Evolutionary conservation across 2,888 invertebrate genomes (phyloP), one percentile per base, ranked within the genome.

Genomic region (Drepana falcataria): DNA sequence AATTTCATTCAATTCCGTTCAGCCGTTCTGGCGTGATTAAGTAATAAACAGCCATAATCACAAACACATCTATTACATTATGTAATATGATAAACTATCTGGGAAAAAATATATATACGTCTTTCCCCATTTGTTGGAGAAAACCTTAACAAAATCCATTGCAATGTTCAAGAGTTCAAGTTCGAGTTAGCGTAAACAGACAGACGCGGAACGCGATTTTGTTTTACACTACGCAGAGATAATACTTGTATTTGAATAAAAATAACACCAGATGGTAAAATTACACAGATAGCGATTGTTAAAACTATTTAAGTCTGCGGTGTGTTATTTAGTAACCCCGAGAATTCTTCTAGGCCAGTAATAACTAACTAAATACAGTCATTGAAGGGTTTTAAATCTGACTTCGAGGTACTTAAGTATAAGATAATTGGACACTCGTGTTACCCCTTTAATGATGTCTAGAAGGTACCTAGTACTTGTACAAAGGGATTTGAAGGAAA

Each of bases 371-470:
- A 65, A 60, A 56, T 61, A 60, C 48, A 71, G 72, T 70, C 60
- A 37, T 58, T 59, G 53, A 58, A 65, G 62, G 61, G 66, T 65
- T 69, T 59, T 40, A 65, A 61, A 62, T 60, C 53, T 58, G 54
- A 52, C 55, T 54, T 57, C 51, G 35, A 37, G 9, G 3, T 34
- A 41, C 52, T 21, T 53, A 53, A 53, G 47, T 44, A 48, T 35
- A 7, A 49, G 49, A 21, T 37, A 49, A 49, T 35, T 49, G 35
- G 37, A n/a, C 35, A 35, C 35, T 35, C 49, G 35, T 49, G 35
- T 5, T 35, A 5, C 37, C 44, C 37, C 44, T 44, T 44, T 44
- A 44, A 44, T 44, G 44, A 9, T 44, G 44, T 7, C 44, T 44
- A 9, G 44, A 44, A 44, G 9, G 9, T 44, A 34, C 48, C 34